Evolutionary conservation across 2,113 vertebrate genomes (phyloP).

Genomic region (Gymnorhina tibicen): DNA sequence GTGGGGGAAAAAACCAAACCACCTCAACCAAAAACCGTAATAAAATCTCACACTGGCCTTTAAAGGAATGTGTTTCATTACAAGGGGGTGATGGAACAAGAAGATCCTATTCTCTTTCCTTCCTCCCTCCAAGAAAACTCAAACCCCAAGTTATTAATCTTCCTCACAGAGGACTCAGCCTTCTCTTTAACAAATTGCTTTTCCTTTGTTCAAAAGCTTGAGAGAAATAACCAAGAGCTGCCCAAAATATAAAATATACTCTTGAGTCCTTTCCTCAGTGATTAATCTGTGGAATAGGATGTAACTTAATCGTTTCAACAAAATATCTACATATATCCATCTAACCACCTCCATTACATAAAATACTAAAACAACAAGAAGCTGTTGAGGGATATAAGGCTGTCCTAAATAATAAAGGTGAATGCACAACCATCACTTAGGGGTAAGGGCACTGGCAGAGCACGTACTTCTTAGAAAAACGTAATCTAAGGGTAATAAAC

Average conservation of each 20-base stretch:
- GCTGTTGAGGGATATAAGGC: neutral
- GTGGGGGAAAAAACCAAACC: neutral
- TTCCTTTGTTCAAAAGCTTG: neutral
- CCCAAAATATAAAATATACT: neutral
- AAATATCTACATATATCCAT: neutral
- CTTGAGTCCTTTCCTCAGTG: neutral
- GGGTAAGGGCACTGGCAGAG: neutral
- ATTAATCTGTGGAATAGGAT: neutral
- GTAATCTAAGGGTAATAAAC: neutral
- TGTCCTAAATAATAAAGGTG: neutral
- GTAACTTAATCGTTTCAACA: neutral
- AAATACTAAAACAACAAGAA: neutral
- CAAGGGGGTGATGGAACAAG: neutral
- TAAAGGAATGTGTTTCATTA: neutral
- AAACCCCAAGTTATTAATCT: neutral
- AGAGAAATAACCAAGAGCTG: neutral
- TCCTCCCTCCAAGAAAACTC: neutral
- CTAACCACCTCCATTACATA: neutral
- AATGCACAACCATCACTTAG: neutral
- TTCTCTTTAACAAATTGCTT: neutral
- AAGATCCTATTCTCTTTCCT: neutral
- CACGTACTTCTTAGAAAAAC: neutral
- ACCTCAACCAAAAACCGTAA: fast-evolving
- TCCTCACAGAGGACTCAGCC: neutral
- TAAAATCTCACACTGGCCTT: neutral